Evolutionary conservation across 2,888 invertebrate genomes (phyloP), one percentile per base, ranked within the genome.

Genomic region (Sminthurides aquaticus): DNA sequence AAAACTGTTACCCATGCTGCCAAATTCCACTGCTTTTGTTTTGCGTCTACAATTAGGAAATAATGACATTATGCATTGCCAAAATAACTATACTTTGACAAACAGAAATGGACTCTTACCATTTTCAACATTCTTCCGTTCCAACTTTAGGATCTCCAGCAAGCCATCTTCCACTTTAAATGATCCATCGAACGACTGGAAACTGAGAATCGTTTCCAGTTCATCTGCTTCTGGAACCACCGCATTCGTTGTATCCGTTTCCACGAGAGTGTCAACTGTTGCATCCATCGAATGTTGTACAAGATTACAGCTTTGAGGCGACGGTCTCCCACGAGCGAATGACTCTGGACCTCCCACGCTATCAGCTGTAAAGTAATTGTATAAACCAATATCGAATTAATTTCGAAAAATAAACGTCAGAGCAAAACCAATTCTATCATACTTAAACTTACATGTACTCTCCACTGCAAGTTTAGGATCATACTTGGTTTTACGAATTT

Each of bases 1-100:
- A 75, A 27, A 11, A 68, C 67, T 1, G 74, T 73, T 1, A 71
- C 72, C 65, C 69, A 71, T 1, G 66, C 69, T 20, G 15, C 48
- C 8, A 65, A 65, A 29, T 61, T 43, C 66, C 68, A 68, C 11
- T 60, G 52, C 15, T 64, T 48, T 20, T 66, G 57, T 18, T 49
- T 49, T 11, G 69, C 69, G 28, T 57, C 72, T 72, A 25, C 11
- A 63, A 11, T 48, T 15, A n/a, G n/a, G 48, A 43, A 24, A 15
- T 48, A 22, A 59, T 48, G 8, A 2, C 25, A 28, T 48, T 3
- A 22, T 22, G n/a, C n/a, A 24, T 28, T 43, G 24, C 18, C 18
- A 27, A 5, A 55, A 8, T 25, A 24, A 25, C 18, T 8, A 18
- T 2, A 55, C n/a, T n/a, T n/a, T n/a, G n/a, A n/a, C n/a, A 3